Evolutionary conservation across 2,797 vertebrate species (phyloP).

Genomic region (Eulemur rubriventer): DNA sequence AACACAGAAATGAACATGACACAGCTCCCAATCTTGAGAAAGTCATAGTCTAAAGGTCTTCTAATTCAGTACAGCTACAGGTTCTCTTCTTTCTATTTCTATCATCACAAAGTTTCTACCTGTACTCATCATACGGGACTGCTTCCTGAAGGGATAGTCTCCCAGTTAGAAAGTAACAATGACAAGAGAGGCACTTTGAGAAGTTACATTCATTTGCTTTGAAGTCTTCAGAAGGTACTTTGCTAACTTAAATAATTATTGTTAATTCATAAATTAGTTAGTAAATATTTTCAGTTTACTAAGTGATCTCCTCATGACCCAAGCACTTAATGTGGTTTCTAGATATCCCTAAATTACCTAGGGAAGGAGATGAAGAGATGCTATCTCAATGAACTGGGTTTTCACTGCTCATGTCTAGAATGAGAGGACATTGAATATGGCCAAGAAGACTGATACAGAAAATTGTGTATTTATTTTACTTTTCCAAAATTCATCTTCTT

Average conservation of each 20-base stretch:
- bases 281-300: neutral
- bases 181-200: neutral
- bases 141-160: neutral
- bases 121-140: neutral
- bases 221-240: constrained; percentile 11
- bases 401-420: neutral
- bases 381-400: neutral
- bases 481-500: neutral
- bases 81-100: neutral
- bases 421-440: neutral
- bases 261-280: constrained; percentile 26
- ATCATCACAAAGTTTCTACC: neutral
- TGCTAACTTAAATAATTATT: neutral
- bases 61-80: neutral
- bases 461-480: neutral
- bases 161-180: neutral
- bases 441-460: neutral
- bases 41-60: neutral
- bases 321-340: neutral
- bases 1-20: neutral
- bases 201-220: neutral
- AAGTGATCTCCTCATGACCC: neutral
- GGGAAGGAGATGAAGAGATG: neutral
- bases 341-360: neutral
- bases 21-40: neutral